Conservation (phyloP, 2,113 vertebrate species). For the Telmatochromis sp. region DNA sequence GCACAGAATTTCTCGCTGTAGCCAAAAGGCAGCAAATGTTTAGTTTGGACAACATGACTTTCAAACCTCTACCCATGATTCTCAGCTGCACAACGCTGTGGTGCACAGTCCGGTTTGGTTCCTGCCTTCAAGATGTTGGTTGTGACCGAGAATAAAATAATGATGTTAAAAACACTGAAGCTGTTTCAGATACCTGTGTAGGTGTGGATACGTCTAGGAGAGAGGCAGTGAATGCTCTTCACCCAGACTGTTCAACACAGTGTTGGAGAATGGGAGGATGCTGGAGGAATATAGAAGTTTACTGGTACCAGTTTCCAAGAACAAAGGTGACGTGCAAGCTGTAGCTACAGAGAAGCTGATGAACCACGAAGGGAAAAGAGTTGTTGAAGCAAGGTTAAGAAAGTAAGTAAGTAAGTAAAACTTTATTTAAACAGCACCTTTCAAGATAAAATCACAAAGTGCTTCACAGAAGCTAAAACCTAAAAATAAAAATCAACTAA, state of each 20-base stretch:
- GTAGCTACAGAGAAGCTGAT: not conserved
- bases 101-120: not conserved
- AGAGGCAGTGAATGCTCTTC: not conserved
- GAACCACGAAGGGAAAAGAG: not conserved
- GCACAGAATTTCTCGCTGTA: not conserved
- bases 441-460: not conserved
- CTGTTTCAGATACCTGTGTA: not conserved
- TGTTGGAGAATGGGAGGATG: not conserved
- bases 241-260: not conserved
- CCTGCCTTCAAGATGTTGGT: accelerated
- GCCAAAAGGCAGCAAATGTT: not conserved
- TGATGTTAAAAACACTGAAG: not conserved
- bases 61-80: not conserved
- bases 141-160: not conserved
- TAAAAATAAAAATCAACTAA: not conserved
- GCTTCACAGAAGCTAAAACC: not conserved
- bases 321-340: not conserved
- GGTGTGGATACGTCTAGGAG: not conserved
- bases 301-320: not conserved
- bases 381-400: not conserved
- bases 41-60: not conserved
- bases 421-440: not conserved
- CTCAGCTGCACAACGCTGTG: not conserved
- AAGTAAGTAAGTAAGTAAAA: not conserved
- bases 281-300: not conserved